A percentile compares a stretch with the other conserved stretches of the same genome.
These are phyloP conservation scores for Oxyteleia sp. DNA, from an alignment of 2,888 invertebrate genomes.

Conservation along the genomic window DNA sequence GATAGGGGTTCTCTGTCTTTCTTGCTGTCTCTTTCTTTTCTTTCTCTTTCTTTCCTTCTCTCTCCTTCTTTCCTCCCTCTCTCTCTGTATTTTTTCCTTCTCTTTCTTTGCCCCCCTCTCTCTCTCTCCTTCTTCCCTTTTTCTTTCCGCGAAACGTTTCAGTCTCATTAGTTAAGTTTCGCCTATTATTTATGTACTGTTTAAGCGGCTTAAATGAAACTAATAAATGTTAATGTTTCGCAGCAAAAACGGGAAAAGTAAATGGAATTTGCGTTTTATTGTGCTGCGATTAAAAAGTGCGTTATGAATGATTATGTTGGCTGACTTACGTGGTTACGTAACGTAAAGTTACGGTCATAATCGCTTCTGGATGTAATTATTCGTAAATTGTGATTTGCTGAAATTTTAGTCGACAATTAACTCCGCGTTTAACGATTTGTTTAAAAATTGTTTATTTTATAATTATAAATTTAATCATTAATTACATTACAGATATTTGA, in stretches of 20 bases:
- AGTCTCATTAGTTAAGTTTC: constrained; percentile 57
- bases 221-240: constrained; percentile 50
- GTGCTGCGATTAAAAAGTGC: constrained; percentile 35
- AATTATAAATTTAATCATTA: no score
- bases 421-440: no score
- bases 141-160: constrained; percentile 43
- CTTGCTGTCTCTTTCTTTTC: no score
- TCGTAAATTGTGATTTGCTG: neutral
- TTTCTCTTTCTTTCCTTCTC: constrained; percentile 6
- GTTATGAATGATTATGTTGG: constrained; percentile 35
- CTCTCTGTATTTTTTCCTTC: no score
- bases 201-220: constrained; percentile 46
- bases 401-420: no score
- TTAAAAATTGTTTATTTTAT: no score
- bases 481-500: no score
- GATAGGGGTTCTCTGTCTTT: no score
- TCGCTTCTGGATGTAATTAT: neutral
- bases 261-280: constrained; percentile 53
- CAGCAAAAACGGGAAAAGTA: constrained; percentile 29
- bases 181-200: constrained; percentile 52
- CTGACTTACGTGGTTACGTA: constrained; percentile 22
- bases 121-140: constrained; percentile 3
- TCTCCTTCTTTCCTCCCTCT: neutral
- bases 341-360: constrained; percentile 5
- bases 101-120: no score